Base-by-base conservation (phyloP, 2,888 invertebrate species). In the Synergus laeviventris region DNA sequence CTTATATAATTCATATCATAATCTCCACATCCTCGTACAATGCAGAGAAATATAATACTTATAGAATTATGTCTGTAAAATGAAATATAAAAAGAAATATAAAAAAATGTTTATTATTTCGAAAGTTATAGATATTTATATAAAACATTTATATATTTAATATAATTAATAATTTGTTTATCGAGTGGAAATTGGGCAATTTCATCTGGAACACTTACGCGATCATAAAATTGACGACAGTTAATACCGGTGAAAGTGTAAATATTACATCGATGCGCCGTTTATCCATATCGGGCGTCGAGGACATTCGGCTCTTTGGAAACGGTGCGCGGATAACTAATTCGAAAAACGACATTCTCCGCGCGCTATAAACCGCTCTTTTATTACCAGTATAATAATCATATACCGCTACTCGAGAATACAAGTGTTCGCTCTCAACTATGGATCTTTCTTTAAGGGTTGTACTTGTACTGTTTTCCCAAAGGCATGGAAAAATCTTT, bases 281-380 rank as follows among this genome's bases (percentile, higher is more conserved):
- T 70, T 70, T 70, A 70, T 70, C 70, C 70, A 49, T 70, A 49
- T 39, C 64, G 39, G 64, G 64, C 42, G 64, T 64, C 64, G 64
- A 64, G 64, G 64, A 64, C 64, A 64, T 42, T 39, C 64, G 70
- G 31, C 64, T 84, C 84, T 84, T 84, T 84, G 84, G 84, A 81
- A 84, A 81, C 78, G 78, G 82, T 79, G 81, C 82, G 81, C 81
- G 79, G 76, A 76, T 75, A 80, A 79, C 79, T 80, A 75, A 80
- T 78, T 81, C 76, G 70, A 76, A 75, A 77, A 80, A 78, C 60
- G 73, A 73, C 78, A 76, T 64, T 79, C 76, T 80, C 80, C 79
- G 78, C 79, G 78, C 76, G 54, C 61, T 77, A 75, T 78, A 66
- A 81, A 74, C 75, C 76, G 77, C 59, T 80, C 78, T 80, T 78